Base-by-base conservation (phyloP, 2,797 vertebrate species). In the Danionella dracula region DNA sequence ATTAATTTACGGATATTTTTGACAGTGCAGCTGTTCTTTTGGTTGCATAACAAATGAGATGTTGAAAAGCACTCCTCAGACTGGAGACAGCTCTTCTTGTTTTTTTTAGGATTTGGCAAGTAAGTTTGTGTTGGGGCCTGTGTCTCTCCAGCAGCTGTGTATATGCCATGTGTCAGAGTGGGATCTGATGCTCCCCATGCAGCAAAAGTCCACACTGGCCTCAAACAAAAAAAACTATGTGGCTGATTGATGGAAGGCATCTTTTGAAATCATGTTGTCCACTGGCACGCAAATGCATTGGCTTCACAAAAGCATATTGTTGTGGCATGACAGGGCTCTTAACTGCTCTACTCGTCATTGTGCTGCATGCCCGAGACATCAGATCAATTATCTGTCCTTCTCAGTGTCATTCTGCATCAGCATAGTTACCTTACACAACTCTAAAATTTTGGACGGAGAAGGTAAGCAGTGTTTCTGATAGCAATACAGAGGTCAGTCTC, bases 21-120 rank as follows among this genome's bases (percentile, higher is more conserved):
- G n/a, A n/a, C n/a, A n/a, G n/a, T n/a, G n/a, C 83, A 88, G 89
- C 90, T 91, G 90, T 89, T 92, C 74, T 73, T 75, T 83, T 75
- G 85, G 85, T 87, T 81, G 79, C 31, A 27, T 89, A 89, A 89
- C 86, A 91, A 89, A 90, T 87, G 85, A 88, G 88, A 89, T 49
- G 79, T 84, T 91, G 85, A 87, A 90, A 91, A 83, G 85, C 75
- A 84, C 82, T 81, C 79, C 66, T 82, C 82, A 73, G 83, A 81
- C 81, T 82, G 81, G 73, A 86, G 81, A 85, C 85, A 82, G 76
- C 70, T 80, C 78, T 77, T 76, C 77, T 89, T 89, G 83, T 84
- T 88, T 87, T 88, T 79, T 82, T 78, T 86, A 68, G 83, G n/a
- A 0, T 88, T 84, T 68, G 74, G 66, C 76, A 60, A 81, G 83